Evolutionary conservation across 2,888 invertebrate genomes (phyloP).

Genomic region (Flexamia atlantica): DNA sequence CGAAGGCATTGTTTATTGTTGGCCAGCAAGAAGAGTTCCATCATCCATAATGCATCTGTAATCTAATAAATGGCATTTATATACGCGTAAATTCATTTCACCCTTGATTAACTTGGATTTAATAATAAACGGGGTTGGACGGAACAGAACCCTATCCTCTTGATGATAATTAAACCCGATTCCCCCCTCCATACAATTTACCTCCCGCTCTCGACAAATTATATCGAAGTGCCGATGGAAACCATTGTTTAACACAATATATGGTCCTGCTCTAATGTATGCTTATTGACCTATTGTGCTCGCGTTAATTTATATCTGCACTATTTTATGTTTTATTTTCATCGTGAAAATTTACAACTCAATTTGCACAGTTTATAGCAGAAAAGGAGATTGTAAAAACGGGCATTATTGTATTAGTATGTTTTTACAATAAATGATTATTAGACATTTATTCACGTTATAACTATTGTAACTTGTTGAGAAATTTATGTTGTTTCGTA

Average conservation of each 20-base stretch:
- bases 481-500: no score
- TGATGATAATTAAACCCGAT: constrained; percentile 52
- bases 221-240: constrained; percentile 28
- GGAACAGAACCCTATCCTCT: constrained; percentile 45
- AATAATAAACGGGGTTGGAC: constrained; percentile 55
- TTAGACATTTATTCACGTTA: no score
- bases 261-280: constrained; percentile 46
- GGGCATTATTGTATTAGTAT: no score
- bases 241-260: constrained; percentile 55
- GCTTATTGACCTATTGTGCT: constrained; percentile 25
- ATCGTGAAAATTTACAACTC: not conserved
- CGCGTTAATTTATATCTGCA: not conserved
- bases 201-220: constrained; percentile 29
- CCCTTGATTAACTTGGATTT: constrained; percentile 58
- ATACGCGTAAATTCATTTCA: constrained; percentile 55
- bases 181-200: constrained; percentile 25
- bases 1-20: constrained; percentile 6
- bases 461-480: no score
- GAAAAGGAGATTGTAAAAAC: no score
- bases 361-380: not conserved
- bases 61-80: constrained; percentile 59
- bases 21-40: constrained; percentile 12
- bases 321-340: constrained; percentile 16
- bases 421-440: no score
- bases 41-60: constrained; percentile 56